Base-by-base conservation (phyloP, 2,888 invertebrate genomes). In the Cataglyphis albicans region DNA sequence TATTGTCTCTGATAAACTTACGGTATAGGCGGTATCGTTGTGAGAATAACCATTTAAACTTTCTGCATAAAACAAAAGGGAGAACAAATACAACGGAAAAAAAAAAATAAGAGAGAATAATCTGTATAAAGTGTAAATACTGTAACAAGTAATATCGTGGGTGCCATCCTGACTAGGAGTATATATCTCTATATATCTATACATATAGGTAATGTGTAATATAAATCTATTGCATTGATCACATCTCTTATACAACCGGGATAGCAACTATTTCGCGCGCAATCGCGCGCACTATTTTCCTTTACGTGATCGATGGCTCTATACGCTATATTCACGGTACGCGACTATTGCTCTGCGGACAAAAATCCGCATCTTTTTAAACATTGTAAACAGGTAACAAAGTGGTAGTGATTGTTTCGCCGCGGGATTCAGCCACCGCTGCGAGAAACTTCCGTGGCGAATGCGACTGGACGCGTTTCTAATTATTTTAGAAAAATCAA, bases 321-420 rank as follows among this genome's bases (percentile, higher is more conserved):
- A 86, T 84, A 84, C 65, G 84, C 81, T 89, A 87, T 88, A 87
- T 76, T 76, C 80, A 86, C 83, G 80, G 84, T 89, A 81, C 90
- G 89, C 91, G 91, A 90, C 93, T 94, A 94, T 94, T 94, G 93
- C 94, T 92, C 90, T 5, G 52, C 89, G 92, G 93, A 93, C 93
- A 93, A 93, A 93, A 93, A 90, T 93, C 93, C 92, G 89, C 85
- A 89, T 90, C 52, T n/a, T 52, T 88, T 93, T 93, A 93, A 94
- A 94, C 94, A 94, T 92, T 93, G 93, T 94, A 93, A 94, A 94
- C 92, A 93, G 93, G 92, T 94, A 94, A 94, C 94, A 94, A 94
- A 94, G 92, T 94, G 93, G 93, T 94, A 94, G 93, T 91, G 92
- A 92, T 93, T 93, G 93, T 93, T 92, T 89, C 88, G 87, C 84